These are phyloP conservation scores for Seriola dumerili DNA, from an alignment of 2,113 vertebrate species.

Conservation along the genomic window DNA sequence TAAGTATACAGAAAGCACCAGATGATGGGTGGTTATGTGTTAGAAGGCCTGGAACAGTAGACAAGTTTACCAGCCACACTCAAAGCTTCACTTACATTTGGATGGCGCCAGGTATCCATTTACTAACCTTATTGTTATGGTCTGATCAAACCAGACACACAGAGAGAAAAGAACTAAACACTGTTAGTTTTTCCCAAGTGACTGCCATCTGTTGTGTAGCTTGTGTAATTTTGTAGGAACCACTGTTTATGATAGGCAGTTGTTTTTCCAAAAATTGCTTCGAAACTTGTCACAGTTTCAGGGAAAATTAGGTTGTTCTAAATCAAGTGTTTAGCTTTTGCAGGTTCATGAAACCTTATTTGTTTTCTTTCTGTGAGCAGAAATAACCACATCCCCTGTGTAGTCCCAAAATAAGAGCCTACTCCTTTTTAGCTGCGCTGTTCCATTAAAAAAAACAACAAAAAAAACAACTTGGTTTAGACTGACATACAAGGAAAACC, in stretches of 20 bases:
- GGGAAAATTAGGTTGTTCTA: not conserved
- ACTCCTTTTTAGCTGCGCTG: not conserved
- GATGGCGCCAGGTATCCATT: constrained; percentile 23
- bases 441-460: not conserved
- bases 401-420: not conserved
- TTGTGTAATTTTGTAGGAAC: not conserved
- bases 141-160: constrained; percentile 4
- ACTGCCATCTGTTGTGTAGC: constrained; percentile 4
- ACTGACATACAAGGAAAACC: not conserved
- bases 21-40: constrained; percentile 8
- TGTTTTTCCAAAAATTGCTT: not conserved
- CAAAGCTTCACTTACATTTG: constrained; percentile 8
- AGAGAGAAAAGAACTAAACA: not conserved
- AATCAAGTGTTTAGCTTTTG: not conserved
- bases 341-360: not conserved
- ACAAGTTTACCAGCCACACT: constrained; percentile 24
- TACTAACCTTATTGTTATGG: constrained; percentile 27
- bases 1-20: constrained; percentile 7
- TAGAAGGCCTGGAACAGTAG: not conserved
- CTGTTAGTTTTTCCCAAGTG: not conserved
- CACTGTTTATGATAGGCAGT: not conserved
- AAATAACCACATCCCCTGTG: not conserved
- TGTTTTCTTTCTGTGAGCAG: not conserved
- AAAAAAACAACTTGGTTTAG: not conserved
- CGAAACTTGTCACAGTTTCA: not conserved